Base-by-base conservation (phyloP, 2,888 invertebrate species). In the Rhaphigaster nebulosa region DNA sequence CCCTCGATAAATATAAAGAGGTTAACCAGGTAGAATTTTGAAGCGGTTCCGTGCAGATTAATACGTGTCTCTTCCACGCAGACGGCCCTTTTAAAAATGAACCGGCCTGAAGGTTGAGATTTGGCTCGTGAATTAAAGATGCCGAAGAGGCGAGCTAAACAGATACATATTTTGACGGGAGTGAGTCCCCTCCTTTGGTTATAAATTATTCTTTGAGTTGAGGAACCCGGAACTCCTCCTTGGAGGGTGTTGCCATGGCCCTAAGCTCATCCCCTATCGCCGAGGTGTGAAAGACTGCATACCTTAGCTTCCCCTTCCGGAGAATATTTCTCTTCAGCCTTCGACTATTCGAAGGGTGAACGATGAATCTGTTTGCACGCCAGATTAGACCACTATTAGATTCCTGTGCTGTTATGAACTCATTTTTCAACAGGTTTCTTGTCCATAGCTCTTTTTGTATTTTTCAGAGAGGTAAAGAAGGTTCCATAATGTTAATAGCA, bases 141-240 rank as follows among this genome's bases (percentile, higher is more conserved):
- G 84, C 45, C 41, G 13, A n/a, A 50, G 45, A 41, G 45, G 23
- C 13, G n/a, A 38, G 45, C 84, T 50, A 50, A 84, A 84, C 12
- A 45, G 84, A 84, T 84, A 84, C 84, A 84, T 84, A 84, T 84
- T 84, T 84, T 45, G 38, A 80, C 41, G 80, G 80, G 80, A 80
- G 41, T n/a, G n/a, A 26, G 45, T 41, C 45, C 84, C 84, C 84
- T 84, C 84, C 45, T 84, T 84, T 84, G 84, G 84, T 41, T 84
- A 84, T 84, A 84, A 84, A 84, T 84, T 84, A 84, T 84, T 84
- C 84, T n/a, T 26, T 1, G 84, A 84, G 45, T 10, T 10, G 70
- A 38, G 70, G 34, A 38, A 23, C 1, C 20, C 38, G 20, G 5
- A 6, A 15, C 8, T 20, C 70, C 38, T 8, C 45, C 1, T 1